Conservation (phyloP, 2,888 invertebrate species). For the Meandrusa payeni region DNA sequence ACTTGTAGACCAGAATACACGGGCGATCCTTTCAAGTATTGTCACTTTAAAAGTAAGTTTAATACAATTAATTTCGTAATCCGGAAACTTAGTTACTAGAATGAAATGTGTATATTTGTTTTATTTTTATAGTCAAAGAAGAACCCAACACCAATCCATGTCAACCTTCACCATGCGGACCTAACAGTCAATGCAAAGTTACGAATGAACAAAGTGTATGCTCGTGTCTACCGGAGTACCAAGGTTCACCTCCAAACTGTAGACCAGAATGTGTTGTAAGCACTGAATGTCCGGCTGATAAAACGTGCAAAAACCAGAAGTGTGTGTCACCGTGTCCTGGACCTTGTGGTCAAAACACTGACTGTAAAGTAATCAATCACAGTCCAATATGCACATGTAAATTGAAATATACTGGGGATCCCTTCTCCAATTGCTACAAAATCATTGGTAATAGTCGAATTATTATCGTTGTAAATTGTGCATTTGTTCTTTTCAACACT, state of each 20-base stretch:
- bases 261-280: conserved; percentile 88
- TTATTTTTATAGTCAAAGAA: conserved; percentile 46
- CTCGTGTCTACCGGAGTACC: conserved; percentile 84
- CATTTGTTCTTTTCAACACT: too few relatives aligned
- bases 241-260: conserved; percentile 85
- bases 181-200: conserved; percentile 82
- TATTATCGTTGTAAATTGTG: background rate
- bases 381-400: conserved; percentile 86
- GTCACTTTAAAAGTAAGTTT: conserved; percentile 62
- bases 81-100: conserved; percentile 12
- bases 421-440: conserved; percentile 83
- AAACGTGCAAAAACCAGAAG: conserved; percentile 85
- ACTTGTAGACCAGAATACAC: conserved; percentile 84
- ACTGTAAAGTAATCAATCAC: conserved; percentile 86
- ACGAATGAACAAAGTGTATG: conserved; percentile 83
- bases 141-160: conserved; percentile 72
- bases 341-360: conserved; percentile 85
- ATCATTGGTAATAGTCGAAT: conserved; percentile 53
- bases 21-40: conserved; percentile 87
- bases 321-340: conserved; percentile 87
- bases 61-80: background rate
- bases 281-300: conserved; percentile 83
- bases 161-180: conserved; percentile 82
- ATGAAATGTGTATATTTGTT: background rate
- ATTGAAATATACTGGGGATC: conserved; percentile 81